Conservation (phyloP, 1,140 invertebrate species). For the Trypoxylus dichotomus region DNA sequence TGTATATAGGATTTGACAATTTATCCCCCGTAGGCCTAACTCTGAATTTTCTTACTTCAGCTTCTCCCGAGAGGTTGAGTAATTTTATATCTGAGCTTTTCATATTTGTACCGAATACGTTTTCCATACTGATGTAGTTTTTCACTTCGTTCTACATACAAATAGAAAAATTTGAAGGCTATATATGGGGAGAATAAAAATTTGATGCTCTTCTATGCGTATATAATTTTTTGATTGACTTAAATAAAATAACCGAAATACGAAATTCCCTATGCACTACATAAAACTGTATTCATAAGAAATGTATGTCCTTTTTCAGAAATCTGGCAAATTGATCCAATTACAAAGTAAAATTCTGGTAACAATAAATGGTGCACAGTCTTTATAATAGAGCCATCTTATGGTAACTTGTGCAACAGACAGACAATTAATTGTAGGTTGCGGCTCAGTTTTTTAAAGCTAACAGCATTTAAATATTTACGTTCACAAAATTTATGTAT, state of each 20-base stretch:
- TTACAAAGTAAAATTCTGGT: too few relatives aligned
- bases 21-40: slow-evolving; percentile 15
- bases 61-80: neutral
- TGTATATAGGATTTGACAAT: slow-evolving; percentile 25
- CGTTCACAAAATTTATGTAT: too few relatives aligned
- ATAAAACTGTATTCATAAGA: neutral
- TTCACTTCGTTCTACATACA: slow-evolving; percentile 16
- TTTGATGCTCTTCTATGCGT: neutral
- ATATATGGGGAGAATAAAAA: neutral
- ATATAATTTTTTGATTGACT: slow-evolving; percentile 1
- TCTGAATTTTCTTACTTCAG: slow-evolving; percentile 20
- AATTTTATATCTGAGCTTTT: slow-evolving; percentile 26
- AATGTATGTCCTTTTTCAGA: too few relatives aligned
- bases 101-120: slow-evolving; percentile 18
- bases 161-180: slow-evolving; percentile 8
- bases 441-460: too few relatives aligned
- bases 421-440: too few relatives aligned
- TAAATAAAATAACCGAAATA: neutral
- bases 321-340: too few relatives aligned
- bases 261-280: neutral
- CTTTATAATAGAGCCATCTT: too few relatives aligned
- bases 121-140: slow-evolving; percentile 22
- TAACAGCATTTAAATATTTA: too few relatives aligned
- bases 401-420: too few relatives aligned
- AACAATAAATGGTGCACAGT: too few relatives aligned